These are phyloP conservation scores for Hemicentrotus pulcherrimus DNA, from an alignment of 35 echinoderm and acorn worm genomes.

Conservation along the genomic window DNA sequence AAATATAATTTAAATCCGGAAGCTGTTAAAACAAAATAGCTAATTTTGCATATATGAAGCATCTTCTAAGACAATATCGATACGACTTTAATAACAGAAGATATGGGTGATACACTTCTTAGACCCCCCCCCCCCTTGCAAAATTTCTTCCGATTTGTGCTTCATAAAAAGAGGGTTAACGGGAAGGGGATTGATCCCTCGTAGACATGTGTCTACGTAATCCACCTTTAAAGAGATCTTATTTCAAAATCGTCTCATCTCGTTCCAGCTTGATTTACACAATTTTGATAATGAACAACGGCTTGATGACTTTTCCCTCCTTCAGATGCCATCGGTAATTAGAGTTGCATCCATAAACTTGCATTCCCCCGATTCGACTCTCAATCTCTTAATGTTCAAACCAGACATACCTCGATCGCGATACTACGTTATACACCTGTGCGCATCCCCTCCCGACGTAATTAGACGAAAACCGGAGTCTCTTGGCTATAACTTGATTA, in stretches of 20 bases:
- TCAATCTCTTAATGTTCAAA: constrained; percentile 5
- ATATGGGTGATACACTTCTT: too few species aligned
- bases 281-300: background rate
- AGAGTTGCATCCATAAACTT: background rate
- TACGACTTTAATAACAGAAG: too few species aligned
- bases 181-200: too few species aligned
- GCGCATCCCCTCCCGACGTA: background rate
- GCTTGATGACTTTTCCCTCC: constrained; percentile 16
- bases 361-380: background rate
- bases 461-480: background rate
- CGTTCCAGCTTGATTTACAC: background rate
- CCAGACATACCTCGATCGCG: background rate
- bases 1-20: too few species aligned
- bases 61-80: too few species aligned
- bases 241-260: background rate
- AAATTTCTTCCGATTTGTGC: too few species aligned
- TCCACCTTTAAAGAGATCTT: background rate
- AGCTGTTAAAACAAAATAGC: too few species aligned
- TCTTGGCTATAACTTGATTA: background rate
- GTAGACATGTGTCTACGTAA: background rate
- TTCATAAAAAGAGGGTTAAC: too few species aligned
- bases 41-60: too few species aligned
- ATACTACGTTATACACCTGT: background rate
- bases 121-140: too few species aligned
- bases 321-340: background rate